These are phyloP conservation scores for Himalopsyche japonica DNA, from an alignment of 2,888 invertebrate genomes.

Conservation along the genomic window DNA sequence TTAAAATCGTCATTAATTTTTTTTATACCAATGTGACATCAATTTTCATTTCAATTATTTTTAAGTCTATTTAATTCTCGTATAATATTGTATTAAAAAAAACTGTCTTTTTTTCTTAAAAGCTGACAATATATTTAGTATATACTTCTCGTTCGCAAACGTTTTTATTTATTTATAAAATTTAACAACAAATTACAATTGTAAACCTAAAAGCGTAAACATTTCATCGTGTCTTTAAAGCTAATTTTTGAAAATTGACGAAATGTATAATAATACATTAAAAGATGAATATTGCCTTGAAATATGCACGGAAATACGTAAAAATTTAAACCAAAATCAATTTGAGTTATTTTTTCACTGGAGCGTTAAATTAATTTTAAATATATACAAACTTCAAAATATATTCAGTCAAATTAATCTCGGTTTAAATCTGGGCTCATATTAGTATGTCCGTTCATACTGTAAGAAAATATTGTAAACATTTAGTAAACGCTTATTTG, in stretches of 20 bases:
- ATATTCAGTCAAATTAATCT: slow-evolving; percentile 12
- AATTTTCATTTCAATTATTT: too few species aligned
- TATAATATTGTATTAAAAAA: too few species aligned
- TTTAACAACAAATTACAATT: background rate
- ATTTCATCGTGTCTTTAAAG: background rate
- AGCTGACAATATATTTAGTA: background rate
- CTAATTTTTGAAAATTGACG: background rate
- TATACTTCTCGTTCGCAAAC: background rate
- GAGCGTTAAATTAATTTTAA: background rate
- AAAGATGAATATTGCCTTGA: background rate
- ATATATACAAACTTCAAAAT: background rate
- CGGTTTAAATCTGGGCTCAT: slow-evolving; percentile 24
- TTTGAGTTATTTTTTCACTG: background rate
- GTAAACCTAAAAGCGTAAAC: background rate
- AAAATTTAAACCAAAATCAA: slow-evolving; percentile 25
- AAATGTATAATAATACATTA: background rate
- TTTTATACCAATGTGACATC: too few species aligned
- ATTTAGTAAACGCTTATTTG: background rate
- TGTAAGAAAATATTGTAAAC: background rate
- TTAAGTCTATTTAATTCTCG: too few species aligned
- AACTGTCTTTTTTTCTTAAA: background rate
- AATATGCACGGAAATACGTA: slow-evolving; percentile 20
- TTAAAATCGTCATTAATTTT: too few species aligned
- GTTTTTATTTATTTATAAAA: background rate
- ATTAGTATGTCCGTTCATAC: slow-evolving; percentile 17